phyloP scores from a whole-genome alignment of 2,888 invertebrate genomes.

The Drosophila koepferae region DNA sequence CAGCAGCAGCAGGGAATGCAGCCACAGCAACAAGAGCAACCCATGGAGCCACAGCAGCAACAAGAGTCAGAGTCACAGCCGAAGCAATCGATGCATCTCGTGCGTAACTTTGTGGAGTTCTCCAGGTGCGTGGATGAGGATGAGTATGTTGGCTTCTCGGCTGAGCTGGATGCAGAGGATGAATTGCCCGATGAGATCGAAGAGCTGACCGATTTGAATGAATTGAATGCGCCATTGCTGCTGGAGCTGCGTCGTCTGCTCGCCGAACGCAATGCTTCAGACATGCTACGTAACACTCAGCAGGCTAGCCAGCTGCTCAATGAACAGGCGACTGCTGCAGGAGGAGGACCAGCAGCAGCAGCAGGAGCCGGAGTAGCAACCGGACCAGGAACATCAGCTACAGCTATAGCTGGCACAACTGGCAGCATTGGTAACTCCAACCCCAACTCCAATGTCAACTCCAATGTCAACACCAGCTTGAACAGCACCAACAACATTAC shows the following conservation, averaged over 20 bases:
- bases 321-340: neutral
- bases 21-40: too few relatives aligned
- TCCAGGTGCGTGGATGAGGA: slow-evolving; percentile 43
- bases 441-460: neutral
- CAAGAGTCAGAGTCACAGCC: too few relatives aligned
- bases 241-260: slow-evolving; percentile 18
- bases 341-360: neutral
- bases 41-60: too few relatives aligned
- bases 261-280: slow-evolving; percentile 2
- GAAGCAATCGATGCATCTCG: too few relatives aligned
- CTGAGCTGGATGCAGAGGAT: slow-evolving; percentile 37
- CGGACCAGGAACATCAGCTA: neutral
- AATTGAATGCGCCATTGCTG: neutral
- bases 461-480: too few relatives aligned
- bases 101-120: slow-evolving; percentile 50
- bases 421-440: neutral
- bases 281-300: neutral
- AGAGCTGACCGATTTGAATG: neutral
- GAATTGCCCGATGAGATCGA: slow-evolving; percentile 50
- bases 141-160: slow-evolving; percentile 29
- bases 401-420: too few relatives aligned
- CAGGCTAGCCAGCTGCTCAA: neutral
- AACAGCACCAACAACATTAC: neutral
- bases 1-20: too few relatives aligned
- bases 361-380: neutral